A percentile compares a stretch with the other conserved stretches of the same genome.
phyloP scores from a whole-genome alignment of 2,113 vertebrate species.

The Odocoileus hemionus region DNA sequence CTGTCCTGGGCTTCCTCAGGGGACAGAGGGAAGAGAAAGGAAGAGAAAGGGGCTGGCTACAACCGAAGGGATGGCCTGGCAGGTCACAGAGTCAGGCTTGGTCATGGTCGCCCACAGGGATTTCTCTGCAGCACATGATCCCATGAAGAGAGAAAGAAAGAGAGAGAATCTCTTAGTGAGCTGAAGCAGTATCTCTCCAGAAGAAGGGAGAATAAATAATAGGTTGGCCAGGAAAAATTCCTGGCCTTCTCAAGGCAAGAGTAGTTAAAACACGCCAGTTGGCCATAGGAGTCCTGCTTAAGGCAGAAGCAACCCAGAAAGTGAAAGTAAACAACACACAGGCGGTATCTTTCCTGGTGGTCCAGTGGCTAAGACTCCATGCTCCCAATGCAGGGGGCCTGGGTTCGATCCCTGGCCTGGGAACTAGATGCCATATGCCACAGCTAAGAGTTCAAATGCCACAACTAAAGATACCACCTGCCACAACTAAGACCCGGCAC shows the following conservation, averaged over 20 bases:
- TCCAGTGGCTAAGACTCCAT: background rate
- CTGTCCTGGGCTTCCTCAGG: background rate
- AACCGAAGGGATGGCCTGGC: background rate
- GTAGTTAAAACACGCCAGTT: rapidly evolving
- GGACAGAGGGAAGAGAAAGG: background rate
- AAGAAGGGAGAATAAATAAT: background rate
- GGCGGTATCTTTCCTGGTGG: background rate
- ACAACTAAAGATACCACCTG: background rate
- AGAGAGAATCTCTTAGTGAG: background rate
- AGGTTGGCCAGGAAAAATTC: background rate
- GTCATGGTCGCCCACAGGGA: rapidly evolving
- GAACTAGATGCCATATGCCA: background rate
- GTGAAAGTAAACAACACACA: background rate
- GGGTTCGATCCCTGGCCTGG: background rate
- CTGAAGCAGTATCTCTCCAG: background rate
- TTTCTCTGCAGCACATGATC: background rate
- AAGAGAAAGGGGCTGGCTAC: too few species aligned
- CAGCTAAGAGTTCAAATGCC: background rate
- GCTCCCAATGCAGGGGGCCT: background rate
- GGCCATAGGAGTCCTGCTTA: background rate
- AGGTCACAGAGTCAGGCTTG: background rate
- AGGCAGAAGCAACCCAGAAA: background rate
- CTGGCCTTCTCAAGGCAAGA: background rate
- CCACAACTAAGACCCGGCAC: background rate
- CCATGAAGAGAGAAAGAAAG: background rate